phyloP scores from a whole-genome alignment of 2,888 invertebrate genomes.

The Drosophila nigricruria region DNA sequence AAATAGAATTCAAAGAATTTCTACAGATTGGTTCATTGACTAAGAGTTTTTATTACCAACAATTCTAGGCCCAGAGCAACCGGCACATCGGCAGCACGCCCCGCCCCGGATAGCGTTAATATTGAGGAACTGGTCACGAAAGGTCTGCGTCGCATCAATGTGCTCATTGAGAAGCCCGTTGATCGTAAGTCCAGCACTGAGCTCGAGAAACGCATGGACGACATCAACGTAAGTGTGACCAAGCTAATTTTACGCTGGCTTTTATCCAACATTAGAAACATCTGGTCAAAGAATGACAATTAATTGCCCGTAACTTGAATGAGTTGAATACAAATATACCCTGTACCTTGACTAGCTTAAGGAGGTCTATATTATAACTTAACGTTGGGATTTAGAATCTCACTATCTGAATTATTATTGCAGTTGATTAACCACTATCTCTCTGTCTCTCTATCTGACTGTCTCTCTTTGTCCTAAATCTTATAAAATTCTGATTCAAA shows the following conservation, averaged over 20 bases:
- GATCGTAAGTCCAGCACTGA: slow-evolving; percentile 81
- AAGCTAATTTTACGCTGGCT: slow-evolving; percentile 24
- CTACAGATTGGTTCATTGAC: too few relatives aligned
- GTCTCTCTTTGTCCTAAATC: too few relatives aligned
- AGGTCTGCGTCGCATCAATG: slow-evolving; percentile 84
- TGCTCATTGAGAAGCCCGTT: slow-evolving; percentile 83
- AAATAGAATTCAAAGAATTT: background rate
- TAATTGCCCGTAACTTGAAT: slow-evolving; percentile 32
- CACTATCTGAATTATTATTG: too few relatives aligned
- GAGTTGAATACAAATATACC: slow-evolving; percentile 23
- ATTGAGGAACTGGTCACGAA: slow-evolving; percentile 84
- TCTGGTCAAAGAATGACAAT: slow-evolving; percentile 31
- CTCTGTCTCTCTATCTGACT: too few relatives aligned
- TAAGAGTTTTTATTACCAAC: background rate
- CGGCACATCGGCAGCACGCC: slow-evolving; percentile 44
- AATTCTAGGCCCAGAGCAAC: slow-evolving; percentile 69
- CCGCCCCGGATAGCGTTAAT: slow-evolving; percentile 75
- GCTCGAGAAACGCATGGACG: slow-evolving; percentile 82
- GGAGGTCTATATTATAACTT: background rate
- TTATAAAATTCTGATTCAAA: too few relatives aligned
- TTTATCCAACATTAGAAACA: slow-evolving; percentile 23
- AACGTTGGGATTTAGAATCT: too few relatives aligned
- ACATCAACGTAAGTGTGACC: slow-evolving; percentile 83
- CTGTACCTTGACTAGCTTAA: background rate
- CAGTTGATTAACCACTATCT: too few relatives aligned